Percentiles rank a stretch among this genome's conserved stretches.
Evolutionary conservation across 2,888 invertebrate species (phyloP).

Genomic region (Hirtodrosophila histrioides): DNA sequence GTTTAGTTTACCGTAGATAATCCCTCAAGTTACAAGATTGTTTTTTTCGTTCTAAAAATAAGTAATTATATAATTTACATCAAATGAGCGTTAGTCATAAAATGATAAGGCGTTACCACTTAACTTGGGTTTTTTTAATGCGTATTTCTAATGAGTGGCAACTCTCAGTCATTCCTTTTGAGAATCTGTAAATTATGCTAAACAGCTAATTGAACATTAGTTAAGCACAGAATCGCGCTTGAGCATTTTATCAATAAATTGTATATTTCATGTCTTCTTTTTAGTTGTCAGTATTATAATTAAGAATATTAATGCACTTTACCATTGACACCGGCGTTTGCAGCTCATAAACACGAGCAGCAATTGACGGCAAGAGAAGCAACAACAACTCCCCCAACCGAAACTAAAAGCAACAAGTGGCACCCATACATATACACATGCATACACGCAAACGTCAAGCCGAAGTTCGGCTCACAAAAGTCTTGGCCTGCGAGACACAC

Average conservation of each 20-base stretch:
- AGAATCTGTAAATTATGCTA: not conserved
- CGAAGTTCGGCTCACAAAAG: slow-evolving; percentile 36
- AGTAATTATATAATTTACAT: no score
- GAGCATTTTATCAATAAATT: not conserved
- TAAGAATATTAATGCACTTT: slow-evolving; percentile 43
- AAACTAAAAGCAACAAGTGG: slow-evolving; percentile 55
- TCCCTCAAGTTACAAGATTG: no score
- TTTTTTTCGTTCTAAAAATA: no score
- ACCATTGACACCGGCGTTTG: slow-evolving; percentile 51
- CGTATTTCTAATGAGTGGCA: no score
- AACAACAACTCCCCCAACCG: slow-evolving; percentile 19
- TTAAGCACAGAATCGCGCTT: no score
- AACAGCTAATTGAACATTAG: no score
- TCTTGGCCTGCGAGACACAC: slow-evolving; percentile 19
- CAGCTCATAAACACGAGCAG: slow-evolving; percentile 48
- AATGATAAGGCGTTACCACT: no score
- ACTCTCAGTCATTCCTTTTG: no score
- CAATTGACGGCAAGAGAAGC: slow-evolving; percentile 8
- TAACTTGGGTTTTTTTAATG: no score
- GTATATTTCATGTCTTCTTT: slow-evolving; percentile 3
- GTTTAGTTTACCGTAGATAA: no score
- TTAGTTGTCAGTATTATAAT: slow-evolving; percentile 18
- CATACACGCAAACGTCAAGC: slow-evolving; percentile 4
- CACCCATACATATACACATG: slow-evolving; percentile 14
- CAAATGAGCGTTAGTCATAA: no score